phyloP scores from a whole-genome alignment of 2,888 invertebrate genomes.

The Plagodis pulveraria region DNA sequence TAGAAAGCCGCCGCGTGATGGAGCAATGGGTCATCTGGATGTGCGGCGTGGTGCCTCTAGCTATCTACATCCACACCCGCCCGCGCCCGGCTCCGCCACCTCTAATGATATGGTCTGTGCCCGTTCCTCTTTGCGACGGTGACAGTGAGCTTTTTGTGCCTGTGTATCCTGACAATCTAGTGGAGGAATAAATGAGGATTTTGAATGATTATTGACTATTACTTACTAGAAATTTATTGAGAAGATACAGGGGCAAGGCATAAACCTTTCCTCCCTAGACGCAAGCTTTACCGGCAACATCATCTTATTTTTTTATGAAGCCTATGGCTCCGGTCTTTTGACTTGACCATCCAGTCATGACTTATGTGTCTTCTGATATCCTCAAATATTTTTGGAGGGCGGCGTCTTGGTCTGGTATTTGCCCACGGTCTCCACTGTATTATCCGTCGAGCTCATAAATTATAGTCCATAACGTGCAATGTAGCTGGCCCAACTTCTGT shows the following conservation, averaged over 20 bases:
- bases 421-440: too few relatives aligned
- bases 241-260: neutral
- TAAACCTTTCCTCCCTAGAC: too few relatives aligned
- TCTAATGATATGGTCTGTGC: constrained; percentile 72
- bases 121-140: constrained; percentile 6
- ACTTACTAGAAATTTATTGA: neutral
- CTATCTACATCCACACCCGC: constrained; percentile 61
- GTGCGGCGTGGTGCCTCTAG: constrained; percentile 61
- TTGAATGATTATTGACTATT: neutral
- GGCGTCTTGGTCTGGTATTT: too few relatives aligned
- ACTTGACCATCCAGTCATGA: too few relatives aligned
- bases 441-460: too few relatives aligned
- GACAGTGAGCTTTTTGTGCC: constrained; percentile 19
- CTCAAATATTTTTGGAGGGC: too few relatives aligned
- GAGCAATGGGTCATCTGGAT: constrained; percentile 74
- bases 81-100: constrained; percentile 61
- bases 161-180: neutral
- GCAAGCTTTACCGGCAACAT: too few relatives aligned
- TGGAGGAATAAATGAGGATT: constrained; percentile 11
- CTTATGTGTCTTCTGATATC: too few relatives aligned
- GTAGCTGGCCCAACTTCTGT: too few relatives aligned
- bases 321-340: too few relatives aligned
- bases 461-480: too few relatives aligned
- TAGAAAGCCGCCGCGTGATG: constrained; percentile 54
- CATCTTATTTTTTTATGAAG: too few relatives aligned